Conservation (phyloP, 2,113 vertebrate genomes). For the Gnathonemus longibarbis region DNA sequence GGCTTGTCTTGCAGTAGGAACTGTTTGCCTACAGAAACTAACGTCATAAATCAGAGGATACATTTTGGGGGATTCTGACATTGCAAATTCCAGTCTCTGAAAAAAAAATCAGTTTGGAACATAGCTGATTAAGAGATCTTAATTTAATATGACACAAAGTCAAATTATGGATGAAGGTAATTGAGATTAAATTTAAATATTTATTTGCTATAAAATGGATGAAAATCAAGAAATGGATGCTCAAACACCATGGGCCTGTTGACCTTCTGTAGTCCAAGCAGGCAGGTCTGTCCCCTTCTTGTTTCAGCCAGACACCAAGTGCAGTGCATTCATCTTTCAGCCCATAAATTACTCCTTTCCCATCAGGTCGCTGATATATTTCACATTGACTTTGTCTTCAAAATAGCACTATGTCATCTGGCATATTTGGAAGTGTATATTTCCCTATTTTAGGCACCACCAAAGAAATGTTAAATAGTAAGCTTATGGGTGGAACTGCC, state of each 20-base stretch:
- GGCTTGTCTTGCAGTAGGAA: not conserved
- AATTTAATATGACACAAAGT: not conserved
- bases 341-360: not conserved
- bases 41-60: not conserved
- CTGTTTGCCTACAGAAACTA: not conserved
- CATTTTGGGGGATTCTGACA: not conserved
- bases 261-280: not conserved
- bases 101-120: not conserved
- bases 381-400: not conserved
- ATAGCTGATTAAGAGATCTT: not conserved
- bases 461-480: not conserved
- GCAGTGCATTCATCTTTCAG: not conserved
- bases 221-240: not conserved
- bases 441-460: not conserved
- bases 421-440: not conserved
- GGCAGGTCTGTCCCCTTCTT: not conserved
- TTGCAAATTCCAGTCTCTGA: not conserved
- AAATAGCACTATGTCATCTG: not conserved
- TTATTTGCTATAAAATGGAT: not conserved
- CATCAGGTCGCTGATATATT: not conserved
- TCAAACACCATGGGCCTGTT: not conserved
- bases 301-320: no score
- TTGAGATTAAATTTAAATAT: not conserved
- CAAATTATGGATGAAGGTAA: not conserved
- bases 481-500: not conserved